Percentiles rank a stretch among this genome's conserved stretches.
phyloP scores from a whole-genome alignment of 92 coral and sea anemone genomes.

The Bergia sp. region DNA sequence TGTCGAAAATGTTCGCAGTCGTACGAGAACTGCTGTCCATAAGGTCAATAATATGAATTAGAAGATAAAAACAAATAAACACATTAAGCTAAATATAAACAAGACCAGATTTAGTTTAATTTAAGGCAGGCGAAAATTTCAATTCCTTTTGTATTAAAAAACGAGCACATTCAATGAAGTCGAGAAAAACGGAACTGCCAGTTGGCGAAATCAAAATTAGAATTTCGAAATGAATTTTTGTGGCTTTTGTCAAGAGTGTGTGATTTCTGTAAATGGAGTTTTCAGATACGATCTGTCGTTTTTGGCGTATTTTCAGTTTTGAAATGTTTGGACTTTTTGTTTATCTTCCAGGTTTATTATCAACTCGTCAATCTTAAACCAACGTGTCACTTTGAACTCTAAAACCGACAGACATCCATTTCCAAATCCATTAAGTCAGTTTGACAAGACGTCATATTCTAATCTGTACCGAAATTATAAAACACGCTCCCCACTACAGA shows the following conservation, averaged over 20 bases:
- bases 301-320: constrained; percentile 43
- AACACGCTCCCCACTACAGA: constrained; percentile 6
- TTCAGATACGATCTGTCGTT: constrained; percentile 29
- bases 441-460: constrained; percentile 45
- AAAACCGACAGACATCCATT: constrained; percentile 43
- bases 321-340: constrained; percentile 58
- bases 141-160: background rate
- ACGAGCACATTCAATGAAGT: background rate
- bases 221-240: background rate
- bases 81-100: constrained; percentile 39
- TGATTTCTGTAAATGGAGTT: constrained; percentile 33
- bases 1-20: background rate
- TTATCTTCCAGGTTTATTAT: constrained; percentile 61
- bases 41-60: constrained; percentile 5
- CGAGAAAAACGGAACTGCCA: background rate
- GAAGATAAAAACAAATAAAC: constrained; percentile 45
- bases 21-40: background rate
- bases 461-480: constrained; percentile 26
- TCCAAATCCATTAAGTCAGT: constrained; percentile 46
- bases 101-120: constrained; percentile 12
- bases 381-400: constrained; percentile 37
- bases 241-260: constrained; percentile 11
- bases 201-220: background rate
- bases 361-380: constrained; percentile 39
- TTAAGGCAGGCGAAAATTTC: background rate